Evolutionary conservation across 1,140 invertebrate genomes (phyloP).

Genomic region (Macrostomum lignano): DNA sequence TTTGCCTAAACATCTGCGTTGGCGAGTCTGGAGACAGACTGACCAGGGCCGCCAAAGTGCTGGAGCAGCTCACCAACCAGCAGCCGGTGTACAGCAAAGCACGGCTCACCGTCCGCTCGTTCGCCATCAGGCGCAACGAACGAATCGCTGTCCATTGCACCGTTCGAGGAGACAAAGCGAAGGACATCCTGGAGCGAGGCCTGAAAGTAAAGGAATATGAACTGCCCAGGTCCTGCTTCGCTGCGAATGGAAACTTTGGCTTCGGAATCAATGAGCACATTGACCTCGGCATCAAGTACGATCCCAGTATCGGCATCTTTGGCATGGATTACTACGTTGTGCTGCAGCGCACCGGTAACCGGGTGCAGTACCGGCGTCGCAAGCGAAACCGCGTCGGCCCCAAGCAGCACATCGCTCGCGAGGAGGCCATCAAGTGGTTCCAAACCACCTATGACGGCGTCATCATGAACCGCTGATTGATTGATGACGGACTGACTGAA

Average conservation of each 20-base stretch:
- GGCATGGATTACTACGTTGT: slow-evolving; percentile 98
- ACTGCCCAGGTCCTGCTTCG: slow-evolving; percentile 86
- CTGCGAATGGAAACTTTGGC: slow-evolving; percentile 87
- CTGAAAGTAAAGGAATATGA: slow-evolving; percentile 95
- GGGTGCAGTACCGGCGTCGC: slow-evolving; percentile 64
- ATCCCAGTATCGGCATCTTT: slow-evolving; percentile 90
- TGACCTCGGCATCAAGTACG: slow-evolving; percentile 98
- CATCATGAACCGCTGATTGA: neutral
- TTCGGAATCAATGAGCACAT: slow-evolving; percentile 99
- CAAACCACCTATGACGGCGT: slow-evolving; percentile 46
- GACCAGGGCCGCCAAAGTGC: slow-evolving; percentile 88
- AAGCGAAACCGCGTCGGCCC: slow-evolving; percentile 68
- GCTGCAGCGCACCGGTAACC: slow-evolving; percentile 51
- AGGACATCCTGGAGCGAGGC: slow-evolving; percentile 91
- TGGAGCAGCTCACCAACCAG: slow-evolving; percentile 94
- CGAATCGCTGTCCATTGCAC: slow-evolving; percentile 99
- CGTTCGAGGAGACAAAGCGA: slow-evolving; percentile 84
- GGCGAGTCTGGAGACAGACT: slow-evolving; percentile 90
- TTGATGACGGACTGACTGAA: slow-evolving; percentile 71
- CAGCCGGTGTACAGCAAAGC: slow-evolving; percentile 96
- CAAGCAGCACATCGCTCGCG: slow-evolving; percentile 64
- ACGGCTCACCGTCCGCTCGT: slow-evolving; percentile 86
- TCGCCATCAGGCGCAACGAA: slow-evolving; percentile 97
- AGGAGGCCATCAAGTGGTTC: slow-evolving; percentile 99
- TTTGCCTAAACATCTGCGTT: slow-evolving; percentile 96